Evolutionary conservation across 2,797 vertebrate genomes (phyloP).

Genomic region (Jordanella pulchra): DNA sequence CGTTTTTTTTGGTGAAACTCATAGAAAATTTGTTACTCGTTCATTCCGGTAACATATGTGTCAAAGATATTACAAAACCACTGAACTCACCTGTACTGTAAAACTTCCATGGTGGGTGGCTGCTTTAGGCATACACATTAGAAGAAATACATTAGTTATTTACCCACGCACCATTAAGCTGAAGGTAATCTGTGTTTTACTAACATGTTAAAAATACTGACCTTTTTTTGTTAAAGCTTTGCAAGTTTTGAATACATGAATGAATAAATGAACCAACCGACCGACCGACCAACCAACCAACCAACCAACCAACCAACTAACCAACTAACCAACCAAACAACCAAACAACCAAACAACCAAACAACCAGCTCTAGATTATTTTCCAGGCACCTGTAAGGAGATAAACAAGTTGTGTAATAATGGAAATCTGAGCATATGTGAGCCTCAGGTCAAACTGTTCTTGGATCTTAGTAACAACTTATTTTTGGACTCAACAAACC

Average conservation of each 20-base stretch:
- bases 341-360: too few relatives aligned
- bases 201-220: too few relatives aligned
- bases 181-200: background rate
- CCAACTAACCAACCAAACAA: too few relatives aligned
- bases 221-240: too few relatives aligned
- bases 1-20: background rate
- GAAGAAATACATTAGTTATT: background rate
- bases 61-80: conserved; percentile 23
- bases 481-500: background rate
- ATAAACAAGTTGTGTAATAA: background rate
- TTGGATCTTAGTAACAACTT: background rate
- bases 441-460: background rate
- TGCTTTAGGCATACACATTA: background rate
- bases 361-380: background rate
- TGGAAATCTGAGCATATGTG: background rate
- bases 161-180: background rate
- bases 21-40: conserved; percentile 9
- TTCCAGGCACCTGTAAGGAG: background rate
- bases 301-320: too few relatives aligned
- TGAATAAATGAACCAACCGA: too few relatives aligned
- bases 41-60: conserved; percentile 28
- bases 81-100: conserved; percentile 11
- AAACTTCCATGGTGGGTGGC: background rate
- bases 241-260: too few relatives aligned
- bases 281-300: too few relatives aligned